phyloP scores from a whole-genome alignment of 2,113 vertebrate species.

The Labeo catla region DNA sequence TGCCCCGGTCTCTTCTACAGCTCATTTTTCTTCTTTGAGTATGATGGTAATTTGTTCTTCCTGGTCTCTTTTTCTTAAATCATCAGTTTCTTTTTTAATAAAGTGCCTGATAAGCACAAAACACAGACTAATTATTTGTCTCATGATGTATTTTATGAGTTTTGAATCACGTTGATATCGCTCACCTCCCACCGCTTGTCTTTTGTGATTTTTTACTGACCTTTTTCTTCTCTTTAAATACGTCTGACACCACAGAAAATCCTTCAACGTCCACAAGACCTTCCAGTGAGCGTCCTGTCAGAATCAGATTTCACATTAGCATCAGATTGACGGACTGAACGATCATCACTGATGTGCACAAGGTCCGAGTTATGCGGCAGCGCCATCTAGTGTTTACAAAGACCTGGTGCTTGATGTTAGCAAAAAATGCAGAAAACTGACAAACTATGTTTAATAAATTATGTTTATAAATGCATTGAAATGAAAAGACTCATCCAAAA shows the following conservation, averaged over 20 bases:
- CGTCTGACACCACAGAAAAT: neutral
- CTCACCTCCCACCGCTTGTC: neutral
- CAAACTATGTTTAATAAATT: neutral
- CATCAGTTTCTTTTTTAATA: neutral
- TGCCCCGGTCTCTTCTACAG: neutral
- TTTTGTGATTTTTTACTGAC: neutral
- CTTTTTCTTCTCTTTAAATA: neutral
- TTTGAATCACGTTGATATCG: neutral
- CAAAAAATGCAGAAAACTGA: neutral
- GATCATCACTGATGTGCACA: neutral
- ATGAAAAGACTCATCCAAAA: neutral
- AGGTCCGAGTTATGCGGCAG: neutral
- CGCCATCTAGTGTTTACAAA: constrained; percentile 41
- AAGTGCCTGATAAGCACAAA: neutral
- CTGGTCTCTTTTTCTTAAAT: neutral
- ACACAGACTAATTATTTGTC: neutral
- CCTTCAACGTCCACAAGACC: neutral
- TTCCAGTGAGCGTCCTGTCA: neutral
- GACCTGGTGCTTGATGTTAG: neutral
- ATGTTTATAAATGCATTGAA: neutral
- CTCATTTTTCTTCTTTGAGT: neutral
- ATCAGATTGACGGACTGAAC: neutral
- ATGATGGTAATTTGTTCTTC: neutral
- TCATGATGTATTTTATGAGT: neutral
- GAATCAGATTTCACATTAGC: neutral